Base-by-base conservation (phyloP, 2,797 vertebrate species). In the Propithecus perrieri region DNA sequence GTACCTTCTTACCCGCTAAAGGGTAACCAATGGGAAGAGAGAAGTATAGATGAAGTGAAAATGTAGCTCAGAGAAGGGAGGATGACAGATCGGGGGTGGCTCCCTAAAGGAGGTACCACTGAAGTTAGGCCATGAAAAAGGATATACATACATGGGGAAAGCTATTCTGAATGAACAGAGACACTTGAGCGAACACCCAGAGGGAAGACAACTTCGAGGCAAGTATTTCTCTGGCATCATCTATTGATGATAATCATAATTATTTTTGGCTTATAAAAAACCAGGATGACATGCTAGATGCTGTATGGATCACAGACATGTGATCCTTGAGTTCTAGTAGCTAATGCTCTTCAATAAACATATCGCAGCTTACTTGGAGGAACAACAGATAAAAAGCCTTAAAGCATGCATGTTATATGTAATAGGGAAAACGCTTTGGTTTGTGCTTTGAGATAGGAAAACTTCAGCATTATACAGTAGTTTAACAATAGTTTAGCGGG, bases 401-500 rank as follows among this genome's bases (percentile, higher is more conserved):
- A 11, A 28, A 75, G 24, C 28, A 75, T 2, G 74, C 59, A 33
- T 38, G 9, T 63, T 35, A 57, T 69, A 6, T 38, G 38, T 76
- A 80, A 53, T 30, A 53, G 48, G 30, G 35, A 18, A 67, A 55
- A 78, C 67, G 18, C 53, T 87, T 96, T 41, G 28, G 28, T 20
- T 74, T 65, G 15, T 93, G 63, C 7, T 90, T 94, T 88, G 72
- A 88, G 35, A 91, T 84, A 87, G 67, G 61, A 90, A 92, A 92
- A 75, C 20, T 14, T 55, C 18, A 55, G 50, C 30, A 48, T 80
- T 12, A 6, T 13, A 71, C 18, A 75, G 14, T 33, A 69, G 59
- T 87, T 83, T 69, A 92, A 65, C 5, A 50, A 69, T 24, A 61
- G 75, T 26, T 85, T 74, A 43, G 15, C 28, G 14, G 87, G 30